Evolutionary conservation across 2,113 vertebrate species (phyloP), one percentile per base, ranked within the genome.

Genomic region (Crotalus tigris): DNA sequence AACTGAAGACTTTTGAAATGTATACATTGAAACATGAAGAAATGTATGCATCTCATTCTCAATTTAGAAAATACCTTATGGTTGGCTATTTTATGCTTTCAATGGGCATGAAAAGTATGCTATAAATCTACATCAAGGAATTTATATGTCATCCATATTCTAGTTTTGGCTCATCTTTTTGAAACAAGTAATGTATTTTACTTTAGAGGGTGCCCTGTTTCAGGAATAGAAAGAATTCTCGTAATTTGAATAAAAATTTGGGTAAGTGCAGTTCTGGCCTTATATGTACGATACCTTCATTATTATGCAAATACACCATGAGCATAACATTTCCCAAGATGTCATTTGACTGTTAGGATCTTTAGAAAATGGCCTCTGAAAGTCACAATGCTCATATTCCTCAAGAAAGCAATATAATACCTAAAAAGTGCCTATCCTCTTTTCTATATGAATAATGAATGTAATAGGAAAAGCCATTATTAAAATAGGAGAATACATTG

Each of bases 331-430:
- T 97, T 97, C 96, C 94, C 95, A 97, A 96, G 96, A 96, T 97
- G 91, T 96, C 94, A 96, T 95, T 97, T 97, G 91, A 93, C 95
- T 96, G 75, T 97, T 96, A 97, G 90, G 92, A 96, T 97, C 96
- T 97, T 96, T 96, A 97, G 96, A 96, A 96, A 94, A 95, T 95
- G 91, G 95, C 93, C 92, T 96, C 89, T 97, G 96, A 96, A 97
- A 97, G 95, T 96, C 95, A 96, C 95, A 97, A 93, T 93, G 96
- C 92, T 95, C 96, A 92, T 95, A 96, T 96, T 95, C 95, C 93
- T 96, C 90, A 97, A 94, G 86, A 96, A 96, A 95, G 93, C 95
- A 96, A 91, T 94, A 93, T 95, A 96, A 96, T 96, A 29, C 93
- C 95, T 94, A 94, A 97, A 97, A 97, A 96, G 93, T 69, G 94